These are phyloP conservation scores for Eumerus sabulonum DNA, from an alignment of 2,888 invertebrate genomes.

Conservation along the genomic window DNA sequence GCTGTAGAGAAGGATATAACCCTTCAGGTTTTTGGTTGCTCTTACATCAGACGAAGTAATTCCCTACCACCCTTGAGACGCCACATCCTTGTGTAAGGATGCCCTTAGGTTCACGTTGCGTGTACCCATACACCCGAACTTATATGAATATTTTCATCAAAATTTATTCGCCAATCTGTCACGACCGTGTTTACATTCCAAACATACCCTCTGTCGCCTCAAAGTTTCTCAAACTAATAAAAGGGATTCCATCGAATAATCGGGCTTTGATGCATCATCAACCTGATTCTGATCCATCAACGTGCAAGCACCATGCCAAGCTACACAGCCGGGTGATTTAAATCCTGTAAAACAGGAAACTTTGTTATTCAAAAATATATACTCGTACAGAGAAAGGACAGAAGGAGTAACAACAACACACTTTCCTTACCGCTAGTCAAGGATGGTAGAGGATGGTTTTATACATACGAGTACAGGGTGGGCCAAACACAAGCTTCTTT, in stretches of 20 bases:
- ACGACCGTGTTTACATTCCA: constrained; percentile 44
- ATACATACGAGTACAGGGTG: too few relatives aligned
- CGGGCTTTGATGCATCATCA: constrained; percentile 60
- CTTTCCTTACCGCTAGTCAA: too few relatives aligned
- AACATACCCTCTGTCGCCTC: constrained; percentile 35
- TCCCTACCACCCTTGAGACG: background rate
- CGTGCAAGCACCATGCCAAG: constrained; percentile 9
- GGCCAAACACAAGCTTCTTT: too few relatives aligned
- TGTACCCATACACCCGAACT: background rate
- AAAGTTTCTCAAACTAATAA: constrained; percentile 53
- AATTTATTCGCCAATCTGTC: constrained; percentile 20
- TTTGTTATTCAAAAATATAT: constrained; percentile 39
- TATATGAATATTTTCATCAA: constrained; percentile 28
- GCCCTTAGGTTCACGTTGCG: background rate
- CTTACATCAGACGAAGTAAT: background rate
- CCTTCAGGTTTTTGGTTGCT: too few relatives aligned
- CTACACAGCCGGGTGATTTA: constrained; percentile 35
- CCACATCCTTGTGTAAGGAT: background rate
- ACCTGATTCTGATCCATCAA: constrained; percentile 48
- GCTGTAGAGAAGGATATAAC: too few relatives aligned
- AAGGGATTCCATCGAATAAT: constrained; percentile 52
- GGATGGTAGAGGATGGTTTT: too few relatives aligned
- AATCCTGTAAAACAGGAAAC: constrained; percentile 51
- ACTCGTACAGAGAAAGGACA: too few relatives aligned
- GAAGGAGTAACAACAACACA: too few relatives aligned